Evolutionary conservation across 1,140 invertebrate genomes (phyloP).

Genomic region (Hylyphantes graminicola): DNA sequence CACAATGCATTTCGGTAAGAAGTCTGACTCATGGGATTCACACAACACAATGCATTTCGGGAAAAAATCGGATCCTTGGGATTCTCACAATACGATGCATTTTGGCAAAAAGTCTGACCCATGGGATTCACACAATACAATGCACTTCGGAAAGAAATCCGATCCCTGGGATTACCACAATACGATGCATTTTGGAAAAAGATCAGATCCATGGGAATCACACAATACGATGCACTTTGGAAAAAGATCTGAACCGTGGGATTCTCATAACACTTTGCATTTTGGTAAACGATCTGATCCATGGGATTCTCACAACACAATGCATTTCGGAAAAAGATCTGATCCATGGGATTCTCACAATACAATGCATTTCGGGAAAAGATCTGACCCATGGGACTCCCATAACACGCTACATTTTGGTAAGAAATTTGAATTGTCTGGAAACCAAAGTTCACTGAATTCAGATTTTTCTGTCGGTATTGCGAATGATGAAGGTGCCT

Average conservation of each 20-base stretch:
- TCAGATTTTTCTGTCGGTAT: background rate
- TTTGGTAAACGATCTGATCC: constrained; percentile 26
- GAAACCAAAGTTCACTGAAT: background rate
- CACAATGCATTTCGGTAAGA: constrained; percentile 33
- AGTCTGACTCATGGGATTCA: constrained; percentile 2
- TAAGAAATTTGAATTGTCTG: constrained; percentile 12
- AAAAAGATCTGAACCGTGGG: constrained; percentile 4
- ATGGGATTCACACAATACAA: constrained; percentile 7
- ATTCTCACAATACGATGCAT: constrained; percentile 15
- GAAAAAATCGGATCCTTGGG: constrained; percentile 10
- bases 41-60: constrained; percentile 25
- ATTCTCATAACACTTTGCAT: constrained; percentile 5
- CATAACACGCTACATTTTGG: constrained; percentile 33
- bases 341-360: constrained; percentile 20
- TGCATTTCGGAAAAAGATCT: constrained; percentile 38
- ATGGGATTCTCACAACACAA: constrained; percentile 11
- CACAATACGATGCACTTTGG: constrained; percentile 39
- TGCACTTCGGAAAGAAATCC: constrained; percentile 21
- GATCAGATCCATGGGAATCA: constrained; percentile 4
- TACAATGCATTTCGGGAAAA: constrained; percentile 33
- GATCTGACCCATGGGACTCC: constrained; percentile 18
- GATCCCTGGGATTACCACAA: background rate
- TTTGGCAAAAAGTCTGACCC: constrained; percentile 21
- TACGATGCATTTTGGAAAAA: constrained; percentile 4
- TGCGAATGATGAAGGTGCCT: background rate